Conservation (phyloP, 2,888 invertebrate genomes). For the Mimachlamys varia region DNA sequence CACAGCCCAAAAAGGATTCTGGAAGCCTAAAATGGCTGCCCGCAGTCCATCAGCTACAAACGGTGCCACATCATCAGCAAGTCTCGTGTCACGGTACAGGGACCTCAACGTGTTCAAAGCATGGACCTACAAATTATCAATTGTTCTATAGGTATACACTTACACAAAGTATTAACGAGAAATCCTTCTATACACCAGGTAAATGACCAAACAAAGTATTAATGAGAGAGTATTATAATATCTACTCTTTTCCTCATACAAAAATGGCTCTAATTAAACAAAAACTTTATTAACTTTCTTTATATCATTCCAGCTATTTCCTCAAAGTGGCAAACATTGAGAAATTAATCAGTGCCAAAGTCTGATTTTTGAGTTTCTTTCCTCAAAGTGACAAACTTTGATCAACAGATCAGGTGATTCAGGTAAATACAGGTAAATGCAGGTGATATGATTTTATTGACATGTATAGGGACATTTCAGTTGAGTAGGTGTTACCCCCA, state of each 20-base stretch:
- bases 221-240: background rate
- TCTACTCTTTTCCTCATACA: background rate
- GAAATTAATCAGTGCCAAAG: background rate
- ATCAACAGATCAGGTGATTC: too few relatives aligned
- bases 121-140: constrained; percentile 84
- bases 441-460: background rate
- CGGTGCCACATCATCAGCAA: constrained; percentile 88
- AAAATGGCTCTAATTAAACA: background rate
- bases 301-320: background rate
- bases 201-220: too few relatives aligned
- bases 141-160: background rate
- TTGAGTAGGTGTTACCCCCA: background rate
- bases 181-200: too few relatives aligned
- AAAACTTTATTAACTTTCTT: background rate
- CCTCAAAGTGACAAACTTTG: too few relatives aligned
- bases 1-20: constrained; percentile 90
- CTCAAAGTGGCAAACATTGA: constrained; percentile 7
- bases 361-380: background rate
- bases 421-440: background rate
- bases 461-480: background rate
- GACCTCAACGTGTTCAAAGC: constrained; percentile 93
- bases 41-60: constrained; percentile 88
- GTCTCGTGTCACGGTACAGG: constrained; percentile 89
- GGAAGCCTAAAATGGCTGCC: constrained; percentile 89
- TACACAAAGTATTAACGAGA: too few relatives aligned